Base-by-base conservation (phyloP, 2,888 invertebrate species). In the Rhimphoctona megacephalus region DNA sequence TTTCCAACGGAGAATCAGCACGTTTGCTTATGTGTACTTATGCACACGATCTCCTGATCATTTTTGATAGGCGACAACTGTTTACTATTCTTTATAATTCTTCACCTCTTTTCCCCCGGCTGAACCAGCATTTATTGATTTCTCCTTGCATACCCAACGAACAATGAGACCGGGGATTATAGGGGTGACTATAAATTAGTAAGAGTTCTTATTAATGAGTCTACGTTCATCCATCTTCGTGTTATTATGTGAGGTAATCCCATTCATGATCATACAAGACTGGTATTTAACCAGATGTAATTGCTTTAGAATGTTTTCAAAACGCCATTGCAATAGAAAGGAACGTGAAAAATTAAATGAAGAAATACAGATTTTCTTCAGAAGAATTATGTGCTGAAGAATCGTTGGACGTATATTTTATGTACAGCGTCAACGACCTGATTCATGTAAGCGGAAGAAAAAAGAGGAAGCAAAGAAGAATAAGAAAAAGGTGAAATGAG, bases 121-220 rank as follows among this genome's bases (percentile, higher is more conserved):
- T 0, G 8, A 17, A 25, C 5, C 46, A 11, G 30, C 46, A 70
- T 46, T 70, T 19, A 70, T 39, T 30, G 70, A 19, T 43, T 46
- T 30, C 9, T 46, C 30, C 25, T 19, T 25, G 46, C 25, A 17
- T 22, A 19, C 17, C 25, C 2, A 17, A 19, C 43, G 17, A 30
- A 70, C 30, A 70, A 70, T 46, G n/a, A 61, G 43, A 39, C 46
- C 61, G 19, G 22, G 74, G 61, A 76, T 76, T 76, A 61, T 30
- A 11, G 66, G 22, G 33, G n/a, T 77, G 49, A 66, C 77, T 33
- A 22, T 66, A 43, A 77, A 77, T 77, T 77, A 66, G 49, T 17
- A 49, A 61, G 74, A 66, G 66, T 49, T 49, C 33, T 77, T 49
- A 77, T 66, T 49, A 77, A 77, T 77, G 64, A 77, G 46, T 25